These are phyloP conservation scores for Panulirus ornatus DNA, from an alignment of 1,140 invertebrate genomes.

Conservation along the genomic window DNA sequence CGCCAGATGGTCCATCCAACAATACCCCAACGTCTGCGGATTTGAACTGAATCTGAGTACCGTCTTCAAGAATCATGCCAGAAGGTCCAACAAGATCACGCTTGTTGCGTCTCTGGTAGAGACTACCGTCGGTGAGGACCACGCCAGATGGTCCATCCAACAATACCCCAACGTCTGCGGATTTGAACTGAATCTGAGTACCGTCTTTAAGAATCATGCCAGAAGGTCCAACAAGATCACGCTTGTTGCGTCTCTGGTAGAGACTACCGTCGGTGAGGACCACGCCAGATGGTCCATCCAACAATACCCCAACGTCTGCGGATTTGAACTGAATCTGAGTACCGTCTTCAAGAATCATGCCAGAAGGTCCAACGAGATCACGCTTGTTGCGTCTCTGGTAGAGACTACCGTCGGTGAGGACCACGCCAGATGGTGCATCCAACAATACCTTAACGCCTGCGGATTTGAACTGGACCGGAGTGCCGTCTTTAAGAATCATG, in stretches of 20 bases:
- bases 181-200: conserved; percentile 59
- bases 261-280: conserved; percentile 67
- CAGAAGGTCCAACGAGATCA: conserved; percentile 26
- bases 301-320: conserved; percentile 2
- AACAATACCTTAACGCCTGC: not conserved
- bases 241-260: conserved; percentile 38
- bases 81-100: conserved; percentile 27
- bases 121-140: conserved; percentile 67
- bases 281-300: conserved; percentile 68
- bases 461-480: conserved; percentile 61
- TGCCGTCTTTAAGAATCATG: conserved; percentile 21
- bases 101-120: too few species aligned
- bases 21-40: not conserved
- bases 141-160: conserved; percentile 68
- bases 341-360: conserved; percentile 29
- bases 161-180: conserved; percentile 11
- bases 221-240: conserved; percentile 25
- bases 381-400: conserved; percentile 41
- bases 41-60: conserved; percentile 61
- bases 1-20: conserved; percentile 47
- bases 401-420: conserved; percentile 68
- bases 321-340: conserved; percentile 59
- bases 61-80: conserved; percentile 26
- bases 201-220: conserved; percentile 32
- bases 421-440: conserved; percentile 68